These are phyloP conservation scores for Lucilia sericata DNA, from an alignment of 1,140 invertebrate species.

Conservation along the genomic window DNA sequence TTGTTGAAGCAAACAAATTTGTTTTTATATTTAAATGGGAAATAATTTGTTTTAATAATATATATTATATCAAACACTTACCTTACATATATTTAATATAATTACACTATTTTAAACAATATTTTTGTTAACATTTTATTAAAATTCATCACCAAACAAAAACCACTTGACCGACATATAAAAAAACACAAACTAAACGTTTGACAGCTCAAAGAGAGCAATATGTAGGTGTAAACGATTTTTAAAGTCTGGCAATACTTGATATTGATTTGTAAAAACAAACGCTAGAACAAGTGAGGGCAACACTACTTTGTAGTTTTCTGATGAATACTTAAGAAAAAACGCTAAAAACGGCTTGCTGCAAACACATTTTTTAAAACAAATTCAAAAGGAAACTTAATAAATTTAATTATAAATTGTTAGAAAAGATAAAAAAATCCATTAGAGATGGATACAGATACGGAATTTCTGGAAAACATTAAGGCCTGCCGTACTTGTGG, in stretches of 20 bases:
- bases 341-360: neutral
- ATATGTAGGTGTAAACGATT: neutral
- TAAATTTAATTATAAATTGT: neutral
- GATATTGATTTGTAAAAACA: neutral
- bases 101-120: too few species aligned
- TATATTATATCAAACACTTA: too few species aligned
- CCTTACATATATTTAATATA: too few species aligned
- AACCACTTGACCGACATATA: too few species aligned
- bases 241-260: neutral
- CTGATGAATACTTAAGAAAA: neutral
- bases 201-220: neutral
- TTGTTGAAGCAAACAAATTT: too few species aligned
- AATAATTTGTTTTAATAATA: too few species aligned
- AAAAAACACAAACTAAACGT: neutral
- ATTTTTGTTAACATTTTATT: too few species aligned
- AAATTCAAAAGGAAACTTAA: neutral
- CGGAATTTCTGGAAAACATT: conserved; percentile 48
- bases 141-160: too few species aligned
- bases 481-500: conserved; percentile 62
- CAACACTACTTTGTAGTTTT: neutral
- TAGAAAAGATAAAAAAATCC: too few species aligned
- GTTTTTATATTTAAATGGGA: too few species aligned
- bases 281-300: neutral
- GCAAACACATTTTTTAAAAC: neutral
- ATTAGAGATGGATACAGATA: conserved; percentile 27